phyloP scores from a whole-genome alignment of 1,140 invertebrate species.

The Drosophila orena region DNA sequence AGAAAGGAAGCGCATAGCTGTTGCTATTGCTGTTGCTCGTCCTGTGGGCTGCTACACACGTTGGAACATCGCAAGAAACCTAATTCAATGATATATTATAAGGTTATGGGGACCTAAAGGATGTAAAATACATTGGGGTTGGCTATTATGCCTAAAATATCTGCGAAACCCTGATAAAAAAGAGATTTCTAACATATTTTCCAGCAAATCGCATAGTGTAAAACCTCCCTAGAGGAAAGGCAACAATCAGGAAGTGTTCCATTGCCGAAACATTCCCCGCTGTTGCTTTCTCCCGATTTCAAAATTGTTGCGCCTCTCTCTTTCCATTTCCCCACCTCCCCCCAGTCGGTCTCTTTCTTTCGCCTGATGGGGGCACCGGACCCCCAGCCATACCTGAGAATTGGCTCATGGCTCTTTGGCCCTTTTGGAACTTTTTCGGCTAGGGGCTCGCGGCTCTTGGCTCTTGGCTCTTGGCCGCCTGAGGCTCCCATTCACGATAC shows the following conservation, averaged over 20 bases:
- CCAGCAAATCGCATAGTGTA: constrained; percentile 23
- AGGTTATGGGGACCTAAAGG: too few species aligned
- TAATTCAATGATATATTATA: neutral
- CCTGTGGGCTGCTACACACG: constrained; percentile 43
- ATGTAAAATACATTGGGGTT: neutral
- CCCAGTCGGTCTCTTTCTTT: constrained; percentile 16
- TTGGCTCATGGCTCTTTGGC: constrained; percentile 73
- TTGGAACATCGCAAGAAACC: neutral
- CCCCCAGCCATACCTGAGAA: constrained; percentile 55
- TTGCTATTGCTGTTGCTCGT: constrained; percentile 72
- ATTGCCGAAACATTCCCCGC: constrained; percentile 46
- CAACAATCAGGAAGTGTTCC: constrained; percentile 72
- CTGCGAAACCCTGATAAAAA: neutral
- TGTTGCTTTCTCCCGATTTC: constrained; percentile 49
- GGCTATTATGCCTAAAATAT: neutral
- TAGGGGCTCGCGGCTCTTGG: constrained; percentile 37
- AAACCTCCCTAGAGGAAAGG: constrained; percentile 9
- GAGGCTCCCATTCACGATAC: constrained; percentile 60
- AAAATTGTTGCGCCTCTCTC: constrained; percentile 78
- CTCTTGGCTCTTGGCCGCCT: constrained; percentile 31
- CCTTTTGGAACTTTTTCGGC: constrained; percentile 53
- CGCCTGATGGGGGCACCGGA: neutral
- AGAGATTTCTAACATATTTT: neutral
- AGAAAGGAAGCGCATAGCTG: constrained; percentile 63
- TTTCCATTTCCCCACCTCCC: constrained; percentile 28